phyloP scores from a whole-genome alignment of 1,140 invertebrate genomes.

The Apis dorsata region DNA sequence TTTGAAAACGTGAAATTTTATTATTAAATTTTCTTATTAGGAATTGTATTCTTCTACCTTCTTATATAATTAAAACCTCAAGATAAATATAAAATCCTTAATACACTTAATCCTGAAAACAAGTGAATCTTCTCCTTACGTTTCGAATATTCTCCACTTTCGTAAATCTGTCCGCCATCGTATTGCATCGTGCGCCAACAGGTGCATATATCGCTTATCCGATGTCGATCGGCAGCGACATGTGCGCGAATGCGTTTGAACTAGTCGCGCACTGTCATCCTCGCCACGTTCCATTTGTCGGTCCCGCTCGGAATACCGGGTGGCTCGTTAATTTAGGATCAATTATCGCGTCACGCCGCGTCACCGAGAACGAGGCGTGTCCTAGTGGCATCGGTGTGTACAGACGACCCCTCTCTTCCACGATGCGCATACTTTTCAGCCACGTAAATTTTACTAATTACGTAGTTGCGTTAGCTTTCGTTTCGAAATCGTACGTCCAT shows the following conservation, averaged over 20 bases:
- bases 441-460: slow-evolving; percentile 41
- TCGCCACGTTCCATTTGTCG: slow-evolving; percentile 58
- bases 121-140: too few species aligned
- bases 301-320: slow-evolving; percentile 55
- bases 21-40: too few species aligned
- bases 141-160: neutral
- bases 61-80: too few species aligned
- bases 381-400: neutral
- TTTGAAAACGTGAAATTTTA: too few species aligned
- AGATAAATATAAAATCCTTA: too few species aligned
- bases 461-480: slow-evolving; percentile 6
- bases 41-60: too few species aligned
- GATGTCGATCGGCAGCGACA: slow-evolving; percentile 41
- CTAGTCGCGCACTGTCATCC: slow-evolving; percentile 53
- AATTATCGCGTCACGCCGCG: slow-evolving; percentile 67
- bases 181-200: slow-evolving; percentile 46
- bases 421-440: slow-evolving; percentile 31
- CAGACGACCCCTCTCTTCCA: slow-evolving; percentile 9
- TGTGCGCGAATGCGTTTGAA: slow-evolving; percentile 39
- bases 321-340: slow-evolving; percentile 71
- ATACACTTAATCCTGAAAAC: too few species aligned
- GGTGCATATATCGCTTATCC: slow-evolving; percentile 62
- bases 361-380: slow-evolving; percentile 62
- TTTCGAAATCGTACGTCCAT: neutral
- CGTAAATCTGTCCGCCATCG: slow-evolving; percentile 49